A percentile compares a stretch with the other conserved stretches of the same genome.
phyloP scores from a whole-genome alignment of 2,797 vertebrate species.

The Discoglossus pictus region DNA sequence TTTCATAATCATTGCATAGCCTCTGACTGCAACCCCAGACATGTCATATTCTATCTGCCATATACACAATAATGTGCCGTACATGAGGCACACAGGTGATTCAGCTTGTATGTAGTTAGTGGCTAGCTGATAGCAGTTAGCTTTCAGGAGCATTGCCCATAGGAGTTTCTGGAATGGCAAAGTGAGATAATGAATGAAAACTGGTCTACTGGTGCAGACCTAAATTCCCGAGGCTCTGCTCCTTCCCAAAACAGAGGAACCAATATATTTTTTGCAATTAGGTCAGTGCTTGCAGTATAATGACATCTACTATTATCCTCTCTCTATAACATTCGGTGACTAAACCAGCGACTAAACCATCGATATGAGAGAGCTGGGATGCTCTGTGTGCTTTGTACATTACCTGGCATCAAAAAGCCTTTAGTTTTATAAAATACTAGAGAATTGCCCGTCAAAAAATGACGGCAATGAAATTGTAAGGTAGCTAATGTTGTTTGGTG shows the following conservation, averaged over 20 bases:
- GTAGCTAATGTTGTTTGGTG: too few species aligned
- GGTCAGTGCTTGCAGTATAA: constrained; percentile 46
- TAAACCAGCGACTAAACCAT: constrained; percentile 39
- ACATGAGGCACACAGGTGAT: constrained; percentile 36
- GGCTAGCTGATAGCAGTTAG: constrained; percentile 41
- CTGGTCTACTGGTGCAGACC: constrained; percentile 22
- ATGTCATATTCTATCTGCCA: constrained; percentile 27
- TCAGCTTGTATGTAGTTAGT: constrained; percentile 34
- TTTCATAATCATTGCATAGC: constrained; percentile 34
- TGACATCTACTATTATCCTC: constrained; percentile 40
- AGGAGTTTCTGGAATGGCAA: constrained; percentile 35
- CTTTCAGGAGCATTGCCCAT: constrained; percentile 28
- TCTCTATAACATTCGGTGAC: constrained; percentile 35
- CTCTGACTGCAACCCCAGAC: constrained; percentile 35
- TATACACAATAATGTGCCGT: constrained; percentile 14
- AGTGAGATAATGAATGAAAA: constrained; percentile 48
- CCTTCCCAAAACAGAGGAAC: constrained; percentile 33
- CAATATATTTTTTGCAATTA: constrained; percentile 48
- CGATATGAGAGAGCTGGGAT: background rate
- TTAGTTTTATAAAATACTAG: constrained; percentile 25
- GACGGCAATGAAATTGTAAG: too few species aligned
- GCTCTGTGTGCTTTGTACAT: background rate
- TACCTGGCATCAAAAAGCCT: constrained; percentile 9
- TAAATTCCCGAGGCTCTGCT: constrained; percentile 37
- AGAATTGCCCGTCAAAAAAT: too few species aligned